A percentile compares a stretch with the other conserved stretches of the same genome.
These are phyloP conservation scores for Cynoglossus semilaevis DNA, from an alignment of 2,113 vertebrate species.

Conservation along the genomic window DNA sequence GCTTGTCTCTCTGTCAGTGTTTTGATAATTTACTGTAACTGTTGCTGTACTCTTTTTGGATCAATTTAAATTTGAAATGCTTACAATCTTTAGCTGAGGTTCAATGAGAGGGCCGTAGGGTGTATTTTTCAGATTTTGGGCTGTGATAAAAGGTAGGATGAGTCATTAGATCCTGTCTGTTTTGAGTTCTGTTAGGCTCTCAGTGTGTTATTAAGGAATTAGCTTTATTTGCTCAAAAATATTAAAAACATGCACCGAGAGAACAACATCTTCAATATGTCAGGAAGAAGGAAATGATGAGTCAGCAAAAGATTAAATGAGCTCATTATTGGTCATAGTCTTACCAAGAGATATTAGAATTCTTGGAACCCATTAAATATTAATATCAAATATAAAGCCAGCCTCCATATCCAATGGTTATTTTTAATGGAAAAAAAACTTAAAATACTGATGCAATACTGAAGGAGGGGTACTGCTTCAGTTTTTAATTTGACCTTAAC, in stretches of 20 bases:
- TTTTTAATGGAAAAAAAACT: constrained; percentile 24
- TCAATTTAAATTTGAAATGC: constrained; percentile 30
- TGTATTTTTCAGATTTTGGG: constrained; percentile 14
- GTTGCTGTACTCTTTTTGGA: background rate
- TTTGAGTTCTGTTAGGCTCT: constrained; percentile 15
- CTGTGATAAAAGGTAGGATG: constrained; percentile 24
- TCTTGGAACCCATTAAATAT: too few relatives aligned
- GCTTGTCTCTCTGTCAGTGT: too few relatives aligned
- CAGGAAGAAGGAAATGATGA: too few relatives aligned
- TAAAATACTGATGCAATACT: constrained; percentile 1
- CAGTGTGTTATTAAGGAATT: constrained; percentile 1
- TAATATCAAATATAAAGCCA: too few relatives aligned
- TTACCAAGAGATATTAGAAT: too few relatives aligned
- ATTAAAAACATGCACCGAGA: constrained; percentile 26
- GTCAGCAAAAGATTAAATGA: background rate
- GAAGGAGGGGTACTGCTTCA: constrained; percentile 19
- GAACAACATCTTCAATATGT: constrained; percentile 4
- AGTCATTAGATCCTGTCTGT: constrained; percentile 33
- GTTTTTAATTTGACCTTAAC: constrained; percentile 53
- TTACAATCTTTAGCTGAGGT: constrained; percentile 2
- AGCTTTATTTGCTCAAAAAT: constrained; percentile 35
- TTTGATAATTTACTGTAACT: too few relatives aligned
- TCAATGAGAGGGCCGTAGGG: too few relatives aligned
- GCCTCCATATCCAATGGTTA: too few relatives aligned
- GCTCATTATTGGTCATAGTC: background rate